Evolutionary conservation across 2,888 invertebrate species (phyloP).

Genomic region (Acanthosepion pharaonis): DNA sequence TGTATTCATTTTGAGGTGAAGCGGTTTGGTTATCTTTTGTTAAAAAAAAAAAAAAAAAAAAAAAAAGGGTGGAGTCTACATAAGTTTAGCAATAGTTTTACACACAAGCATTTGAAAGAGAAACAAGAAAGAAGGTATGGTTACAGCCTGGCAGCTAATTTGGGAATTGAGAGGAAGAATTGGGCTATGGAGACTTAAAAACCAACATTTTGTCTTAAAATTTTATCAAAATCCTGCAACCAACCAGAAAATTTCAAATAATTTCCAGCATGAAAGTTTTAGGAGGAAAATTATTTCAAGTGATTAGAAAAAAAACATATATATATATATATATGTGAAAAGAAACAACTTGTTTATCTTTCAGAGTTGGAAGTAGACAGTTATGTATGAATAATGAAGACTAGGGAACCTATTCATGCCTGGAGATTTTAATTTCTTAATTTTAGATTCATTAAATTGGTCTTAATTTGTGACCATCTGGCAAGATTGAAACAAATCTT

Average conservation of each 20-base stretch:
- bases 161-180: background rate
- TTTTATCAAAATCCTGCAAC: too few species aligned
- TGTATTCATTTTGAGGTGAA: constrained; percentile 33
- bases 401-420: background rate
- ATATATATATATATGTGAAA: background rate
- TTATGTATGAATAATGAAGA: background rate
- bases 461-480: constrained; percentile 33
- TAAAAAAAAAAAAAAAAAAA: too few species aligned
- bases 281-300: background rate
- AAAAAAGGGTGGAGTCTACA: background rate
- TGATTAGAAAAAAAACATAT: background rate
- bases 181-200: background rate
- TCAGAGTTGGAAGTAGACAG: too few species aligned
- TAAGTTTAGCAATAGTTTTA: background rate
- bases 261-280: too few species aligned
- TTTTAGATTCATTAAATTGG: background rate
- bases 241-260: too few species aligned
- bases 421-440: background rate
- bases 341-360: background rate
- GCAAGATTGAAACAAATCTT: constrained; percentile 5
- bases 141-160: background rate
- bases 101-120: background rate
- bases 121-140: background rate
- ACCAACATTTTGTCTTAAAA: background rate
- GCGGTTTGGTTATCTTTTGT: constrained; percentile 4